Percentiles rank a stretch among this genome's conserved stretches.
phyloP scores from a whole-genome alignment of 2,888 invertebrate genomes.

The Cephus pygmeus region DNA sequence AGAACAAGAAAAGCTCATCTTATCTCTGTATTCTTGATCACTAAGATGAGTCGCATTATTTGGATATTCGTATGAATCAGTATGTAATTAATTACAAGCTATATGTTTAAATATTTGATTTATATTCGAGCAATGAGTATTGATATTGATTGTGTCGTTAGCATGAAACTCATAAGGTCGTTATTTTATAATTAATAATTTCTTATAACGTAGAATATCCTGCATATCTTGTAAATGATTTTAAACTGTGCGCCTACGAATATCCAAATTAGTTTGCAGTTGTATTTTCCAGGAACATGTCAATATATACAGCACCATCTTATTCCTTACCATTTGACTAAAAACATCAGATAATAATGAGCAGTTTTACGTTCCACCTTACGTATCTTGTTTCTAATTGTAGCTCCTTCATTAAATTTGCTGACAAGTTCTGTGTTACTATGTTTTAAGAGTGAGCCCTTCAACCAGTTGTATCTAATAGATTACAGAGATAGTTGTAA shows the following conservation, averaged over 20 bases:
- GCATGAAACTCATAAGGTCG: not conserved
- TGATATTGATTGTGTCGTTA: not conserved
- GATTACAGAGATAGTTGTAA: not conserved
- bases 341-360: not conserved
- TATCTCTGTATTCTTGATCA: constrained; percentile 30
- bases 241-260: not conserved
- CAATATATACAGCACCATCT: not conserved
- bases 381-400: not conserved
- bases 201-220: not conserved
- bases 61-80: not conserved
- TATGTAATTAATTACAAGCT: not conserved
- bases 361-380: not conserved
- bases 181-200: not conserved
- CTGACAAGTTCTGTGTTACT: not conserved
- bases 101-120: not conserved
- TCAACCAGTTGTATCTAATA: not conserved
- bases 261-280: not conserved
- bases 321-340: not conserved
- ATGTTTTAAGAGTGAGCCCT: not conserved
- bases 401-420: not conserved
- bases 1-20: constrained; percentile 31
- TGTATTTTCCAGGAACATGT: constrained; percentile 1
- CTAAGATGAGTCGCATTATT: constrained; percentile 8
- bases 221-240: not conserved
- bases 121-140: not conserved